A percentile compares a stretch with the other conserved stretches of the same genome.
Conservation (phyloP, 2,888 invertebrate species). For the Sinodicranocentrus sp. region DNA sequence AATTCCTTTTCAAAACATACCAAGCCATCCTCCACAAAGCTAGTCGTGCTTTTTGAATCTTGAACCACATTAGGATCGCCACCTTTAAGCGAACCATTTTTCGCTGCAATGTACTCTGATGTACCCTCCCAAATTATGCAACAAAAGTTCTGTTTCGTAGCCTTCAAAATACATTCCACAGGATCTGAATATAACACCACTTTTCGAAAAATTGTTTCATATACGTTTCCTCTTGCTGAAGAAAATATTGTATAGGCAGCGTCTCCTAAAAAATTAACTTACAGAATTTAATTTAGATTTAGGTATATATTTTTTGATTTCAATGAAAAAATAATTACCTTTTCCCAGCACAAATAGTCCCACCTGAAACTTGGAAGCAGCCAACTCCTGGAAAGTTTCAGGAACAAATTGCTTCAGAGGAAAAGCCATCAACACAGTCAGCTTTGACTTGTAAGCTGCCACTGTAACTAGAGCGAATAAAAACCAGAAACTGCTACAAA, state of each 20-base stretch:
- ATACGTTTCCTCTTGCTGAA: neutral
- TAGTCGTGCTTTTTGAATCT: neutral
- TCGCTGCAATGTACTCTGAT: neutral
- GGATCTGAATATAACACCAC: slow-evolving; percentile 2
- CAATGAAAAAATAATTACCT: no score
- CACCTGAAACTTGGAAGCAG: slow-evolving; percentile 47
- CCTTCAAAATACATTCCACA: neutral
- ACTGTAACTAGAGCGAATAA: slow-evolving; percentile 15
- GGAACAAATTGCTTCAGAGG: slow-evolving; percentile 46
- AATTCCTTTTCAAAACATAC: neutral
- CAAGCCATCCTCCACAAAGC: slow-evolving; percentile 11
- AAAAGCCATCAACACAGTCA: slow-evolving; percentile 21
- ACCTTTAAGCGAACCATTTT: neutral
- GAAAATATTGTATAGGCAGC: slow-evolving; percentile 33
- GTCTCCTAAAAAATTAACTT: neutral
- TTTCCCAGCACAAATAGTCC: slow-evolving; percentile 56
- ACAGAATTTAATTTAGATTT: neutral
- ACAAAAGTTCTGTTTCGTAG: neutral
- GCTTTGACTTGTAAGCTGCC: slow-evolving; percentile 30
- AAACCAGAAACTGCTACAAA: slow-evolving; percentile 20
- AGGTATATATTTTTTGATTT: no score
- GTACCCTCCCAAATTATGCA: slow-evolving; percentile 25
- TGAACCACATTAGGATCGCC: neutral
- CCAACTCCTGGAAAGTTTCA: slow-evolving; percentile 55
- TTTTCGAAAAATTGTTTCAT: slow-evolving; percentile 1